A percentile compares a stretch with the other conserved stretches of the same genome.
Evolutionary conservation across 2,113 vertebrate genomes (phyloP).

Genomic region (Crotophaga sulcirostris): DNA sequence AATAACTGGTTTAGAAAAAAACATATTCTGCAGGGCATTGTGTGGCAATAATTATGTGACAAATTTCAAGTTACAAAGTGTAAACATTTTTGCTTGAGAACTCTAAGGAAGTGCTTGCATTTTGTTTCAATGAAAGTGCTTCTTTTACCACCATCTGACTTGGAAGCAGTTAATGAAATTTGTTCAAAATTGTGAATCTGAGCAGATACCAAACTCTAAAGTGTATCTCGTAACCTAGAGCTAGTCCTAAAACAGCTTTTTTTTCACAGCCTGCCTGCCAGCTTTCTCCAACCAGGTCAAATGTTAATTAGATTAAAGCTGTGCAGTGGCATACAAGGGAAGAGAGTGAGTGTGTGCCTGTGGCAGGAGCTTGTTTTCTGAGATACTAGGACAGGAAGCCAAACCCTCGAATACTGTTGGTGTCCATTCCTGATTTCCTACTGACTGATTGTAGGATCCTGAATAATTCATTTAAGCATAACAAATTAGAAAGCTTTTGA

Average conservation of each 20-base stretch:
- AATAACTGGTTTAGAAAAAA: neutral
- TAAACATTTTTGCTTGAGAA: neutral
- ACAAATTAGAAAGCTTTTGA: neutral
- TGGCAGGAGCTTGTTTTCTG: neutral
- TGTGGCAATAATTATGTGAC: neutral
- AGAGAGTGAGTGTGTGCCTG: neutral
- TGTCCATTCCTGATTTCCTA: neutral
- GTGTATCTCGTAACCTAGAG: neutral
- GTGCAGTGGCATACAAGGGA: neutral
- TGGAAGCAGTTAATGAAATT: neutral
- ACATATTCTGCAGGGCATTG: neutral
- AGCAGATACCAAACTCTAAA: neutral
- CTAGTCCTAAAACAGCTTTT: neutral
- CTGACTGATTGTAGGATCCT: neutral
- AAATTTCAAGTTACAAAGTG: neutral
- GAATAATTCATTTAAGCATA: neutral
- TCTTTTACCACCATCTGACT: neutral
- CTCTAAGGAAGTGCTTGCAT: neutral
- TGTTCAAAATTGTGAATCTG: neutral
- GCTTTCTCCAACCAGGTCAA: neutral
- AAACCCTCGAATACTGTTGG: neutral
- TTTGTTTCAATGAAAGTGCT: neutral
- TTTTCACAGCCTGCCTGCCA: neutral
- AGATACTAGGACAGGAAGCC: neutral
- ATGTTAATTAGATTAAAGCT: neutral